Evolutionary conservation across 2,113 vertebrate species (phyloP), one percentile per base, ranked within the genome.

Genomic region (Piaya cayana): DNA sequence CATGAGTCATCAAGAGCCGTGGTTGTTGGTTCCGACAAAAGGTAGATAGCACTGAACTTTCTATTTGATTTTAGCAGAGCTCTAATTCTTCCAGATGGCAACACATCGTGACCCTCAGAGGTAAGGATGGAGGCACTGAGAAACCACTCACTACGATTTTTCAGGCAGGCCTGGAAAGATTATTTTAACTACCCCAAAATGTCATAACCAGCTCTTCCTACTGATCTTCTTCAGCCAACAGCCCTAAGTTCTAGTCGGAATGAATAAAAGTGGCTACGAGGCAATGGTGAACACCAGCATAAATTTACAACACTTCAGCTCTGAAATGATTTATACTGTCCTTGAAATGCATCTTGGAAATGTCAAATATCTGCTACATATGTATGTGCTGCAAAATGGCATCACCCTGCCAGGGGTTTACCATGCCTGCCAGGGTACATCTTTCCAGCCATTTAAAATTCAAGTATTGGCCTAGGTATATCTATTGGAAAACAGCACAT

Each of bases 291-390:
- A 42, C n/a, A 89, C 37, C 76, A 90, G 71, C 67, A 80, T 90
- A 82, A 90, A 95, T 94, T 76, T n/a, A 69, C 36, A 68, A 15
- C 20, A 27, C 50, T 91, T 91, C 34, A 87, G 32, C 79, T 90
- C 56, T 85, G 52, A 75, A 88, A 80, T 90, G 78, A 95, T 94
- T 94, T 94, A 92, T 77, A 6, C 39, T 22, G 67, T 55, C 91
- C 93, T 95, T 94, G 82, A 96, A 65, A 93, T 7, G 32, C 59
- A 74, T 72, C 92, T 90, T 63, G 63, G 75, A 96, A 97, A 92
- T 82, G 75, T 95, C 87, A 90, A 86, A 52, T 59, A 34, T 88
- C 84, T 94, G 63, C 79, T 93, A 43, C 85, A 88, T 94, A 95
- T 88, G 78, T 63, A 91, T 88, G 60, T 3, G 7, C 52, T 93